phyloP scores from a whole-genome alignment of 2,113 vertebrate species.

The Speoplatyrhinus poulsoni region DNA sequence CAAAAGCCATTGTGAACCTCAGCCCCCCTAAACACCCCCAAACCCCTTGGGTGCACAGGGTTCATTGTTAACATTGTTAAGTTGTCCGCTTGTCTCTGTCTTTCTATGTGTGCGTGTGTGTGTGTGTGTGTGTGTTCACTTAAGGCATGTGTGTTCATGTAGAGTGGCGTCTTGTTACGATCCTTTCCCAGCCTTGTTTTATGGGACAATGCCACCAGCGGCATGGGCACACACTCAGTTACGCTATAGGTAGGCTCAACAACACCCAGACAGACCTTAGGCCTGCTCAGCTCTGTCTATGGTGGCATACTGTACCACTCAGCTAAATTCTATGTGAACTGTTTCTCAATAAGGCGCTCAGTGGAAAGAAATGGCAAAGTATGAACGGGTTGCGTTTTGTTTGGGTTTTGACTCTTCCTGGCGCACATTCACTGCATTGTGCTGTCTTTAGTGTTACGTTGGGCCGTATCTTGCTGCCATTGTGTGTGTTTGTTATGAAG shows the following conservation, averaged over 20 bases:
- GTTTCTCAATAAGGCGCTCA: no score
- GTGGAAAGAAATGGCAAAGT: no score
- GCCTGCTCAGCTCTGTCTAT: no score
- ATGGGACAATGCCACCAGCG: constrained; percentile 52
- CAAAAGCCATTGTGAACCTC: constrained; percentile 68
- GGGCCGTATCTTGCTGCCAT: background rate
- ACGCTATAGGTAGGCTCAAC: constrained; percentile 44
- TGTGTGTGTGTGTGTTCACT: background rate
- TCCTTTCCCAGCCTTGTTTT: constrained; percentile 67
- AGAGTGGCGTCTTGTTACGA: constrained; percentile 33
- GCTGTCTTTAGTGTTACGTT: no score
- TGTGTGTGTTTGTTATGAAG: constrained; percentile 21
- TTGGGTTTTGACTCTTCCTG: no score
- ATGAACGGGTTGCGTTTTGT: no score
- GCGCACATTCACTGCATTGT: no score
- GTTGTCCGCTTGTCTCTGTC: background rate
- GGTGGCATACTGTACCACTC: no score
- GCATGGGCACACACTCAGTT: constrained; percentile 51
- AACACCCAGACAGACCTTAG: no score
- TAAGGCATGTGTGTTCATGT: background rate
- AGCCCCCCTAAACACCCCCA: constrained; percentile 63
- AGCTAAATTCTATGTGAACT: no score
- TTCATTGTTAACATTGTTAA: constrained; percentile 74
- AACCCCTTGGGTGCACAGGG: constrained; percentile 60
- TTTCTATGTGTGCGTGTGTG: background rate